Evolutionary conservation across 37 sponge, comb jelly and placozoan species (phyloP).

Genomic region (Aphrocallistes beatrix): DNA sequence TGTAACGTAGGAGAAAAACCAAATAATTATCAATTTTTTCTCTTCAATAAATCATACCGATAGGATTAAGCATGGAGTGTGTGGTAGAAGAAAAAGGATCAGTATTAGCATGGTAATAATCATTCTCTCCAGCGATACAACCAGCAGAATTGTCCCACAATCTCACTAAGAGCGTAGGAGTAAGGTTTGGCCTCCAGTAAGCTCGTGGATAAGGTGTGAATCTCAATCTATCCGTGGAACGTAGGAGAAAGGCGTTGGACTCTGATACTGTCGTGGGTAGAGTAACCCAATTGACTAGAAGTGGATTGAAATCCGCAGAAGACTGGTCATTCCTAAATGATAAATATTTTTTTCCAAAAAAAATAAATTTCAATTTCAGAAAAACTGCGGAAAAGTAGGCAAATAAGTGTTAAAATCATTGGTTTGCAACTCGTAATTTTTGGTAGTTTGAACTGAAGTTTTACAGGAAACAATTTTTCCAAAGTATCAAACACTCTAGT

Average conservation of each 20-base stretch:
- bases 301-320: not conserved
- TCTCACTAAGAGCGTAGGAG: slow-evolving; percentile 50
- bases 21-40: not conserved
- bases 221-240: slow-evolving; percentile 43
- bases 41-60: slow-evolving; percentile 28
- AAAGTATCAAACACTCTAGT: too few species aligned
- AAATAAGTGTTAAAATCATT: too few species aligned
- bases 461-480: too few species aligned
- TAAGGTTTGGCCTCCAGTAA: slow-evolving; percentile 30
- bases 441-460: too few species aligned
- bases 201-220: slow-evolving; percentile 46
- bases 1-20: too few species aligned
- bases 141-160: slow-evolving; percentile 59
- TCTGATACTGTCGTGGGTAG: slow-evolving; percentile 23
- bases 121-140: not conserved
- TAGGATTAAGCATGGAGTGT: slow-evolving; percentile 31
- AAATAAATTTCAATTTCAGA: too few species aligned
- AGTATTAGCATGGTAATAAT: slow-evolving; percentile 20
- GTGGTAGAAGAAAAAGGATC: slow-evolving; percentile 38
- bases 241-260: slow-evolving; percentile 43
- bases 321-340: too few species aligned
- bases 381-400: too few species aligned
- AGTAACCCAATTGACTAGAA: not conserved
- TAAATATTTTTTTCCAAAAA: too few species aligned
- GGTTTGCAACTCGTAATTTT: too few species aligned